Percentiles rank a stretch among this genome's conserved stretches.
These are phyloP conservation scores for Ceuthmochares aereus DNA, from an alignment of 2,113 vertebrate genomes.

Conservation along the genomic window DNA sequence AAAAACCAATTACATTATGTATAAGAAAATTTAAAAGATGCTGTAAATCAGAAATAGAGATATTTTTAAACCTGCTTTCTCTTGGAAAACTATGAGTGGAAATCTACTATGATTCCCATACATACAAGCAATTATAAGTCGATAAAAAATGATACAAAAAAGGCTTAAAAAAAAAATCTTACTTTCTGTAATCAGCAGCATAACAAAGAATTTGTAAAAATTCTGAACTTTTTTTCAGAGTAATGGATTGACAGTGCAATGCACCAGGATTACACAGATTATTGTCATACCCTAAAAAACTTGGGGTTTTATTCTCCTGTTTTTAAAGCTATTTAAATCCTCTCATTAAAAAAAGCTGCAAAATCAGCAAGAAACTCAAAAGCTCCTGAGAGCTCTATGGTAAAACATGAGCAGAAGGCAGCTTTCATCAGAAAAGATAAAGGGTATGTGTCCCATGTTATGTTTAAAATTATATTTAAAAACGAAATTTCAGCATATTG, in stretches of 20 bases:
- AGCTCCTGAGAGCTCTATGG: background rate
- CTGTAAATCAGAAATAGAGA: background rate
- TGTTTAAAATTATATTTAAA: background rate
- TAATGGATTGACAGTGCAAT: background rate
- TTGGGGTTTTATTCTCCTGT: background rate
- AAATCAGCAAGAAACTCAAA: slow-evolving; percentile 22
- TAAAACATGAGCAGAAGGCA: slow-evolving; percentile 5
- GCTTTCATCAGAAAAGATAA: background rate
- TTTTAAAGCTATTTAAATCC: slow-evolving; percentile 38
- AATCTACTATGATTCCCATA: background rate
- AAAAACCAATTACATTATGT: background rate
- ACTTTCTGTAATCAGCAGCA: background rate
- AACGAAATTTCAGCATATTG: background rate
- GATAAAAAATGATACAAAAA: background rate
- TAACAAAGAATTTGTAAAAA: background rate
- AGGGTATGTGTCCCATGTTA: background rate
- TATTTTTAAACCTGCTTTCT: background rate
- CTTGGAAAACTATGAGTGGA: background rate
- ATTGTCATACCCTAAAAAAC: slow-evolving; percentile 39
- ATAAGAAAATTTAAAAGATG: background rate
- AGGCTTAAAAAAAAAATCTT: background rate
- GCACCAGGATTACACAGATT: background rate
- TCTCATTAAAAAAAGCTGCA: background rate
- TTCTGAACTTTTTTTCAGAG: background rate
- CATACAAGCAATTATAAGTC: background rate